Percentiles rank a stretch among this genome's conserved stretches.
Evolutionary conservation across 2,113 vertebrate species (phyloP).

Genomic region (Meriones unguiculatus): DNA sequence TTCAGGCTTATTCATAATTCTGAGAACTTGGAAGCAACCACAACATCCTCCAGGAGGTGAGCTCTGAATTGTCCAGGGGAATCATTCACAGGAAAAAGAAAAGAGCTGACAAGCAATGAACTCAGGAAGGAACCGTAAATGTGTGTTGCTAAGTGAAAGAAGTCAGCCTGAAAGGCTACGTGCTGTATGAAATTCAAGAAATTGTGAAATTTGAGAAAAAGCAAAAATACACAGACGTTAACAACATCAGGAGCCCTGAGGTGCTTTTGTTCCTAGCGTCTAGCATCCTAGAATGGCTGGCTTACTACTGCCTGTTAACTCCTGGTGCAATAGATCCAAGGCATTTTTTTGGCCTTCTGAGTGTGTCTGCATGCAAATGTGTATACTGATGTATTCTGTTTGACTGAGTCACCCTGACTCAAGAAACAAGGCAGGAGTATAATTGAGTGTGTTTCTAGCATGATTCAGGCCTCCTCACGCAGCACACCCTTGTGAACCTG

Average conservation of each 20-base stretch:
- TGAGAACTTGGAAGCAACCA: background rate
- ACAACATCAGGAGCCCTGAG: too few species aligned
- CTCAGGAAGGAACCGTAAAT: background rate
- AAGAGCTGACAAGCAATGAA: background rate
- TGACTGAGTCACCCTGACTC: background rate
- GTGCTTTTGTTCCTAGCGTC: too few species aligned
- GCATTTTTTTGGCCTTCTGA: too few species aligned
- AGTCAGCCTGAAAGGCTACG: background rate
- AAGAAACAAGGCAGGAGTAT: background rate
- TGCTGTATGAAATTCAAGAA: too few species aligned
- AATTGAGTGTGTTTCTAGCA: background rate
- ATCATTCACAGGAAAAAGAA: background rate
- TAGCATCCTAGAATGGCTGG: too few species aligned
- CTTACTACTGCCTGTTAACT: too few species aligned
- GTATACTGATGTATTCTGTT: background rate
- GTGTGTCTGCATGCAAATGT: too few species aligned
- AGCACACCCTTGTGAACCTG: background rate
- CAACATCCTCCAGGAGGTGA: background rate
- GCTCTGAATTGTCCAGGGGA: background rate
- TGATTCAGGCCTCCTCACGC: background rate
- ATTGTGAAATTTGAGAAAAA: too few species aligned
- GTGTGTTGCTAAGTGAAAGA: background rate
- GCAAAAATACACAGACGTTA: too few species aligned
- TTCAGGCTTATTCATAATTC: background rate
- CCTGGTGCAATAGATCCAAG: too few species aligned